Percentiles rank a stretch among this genome's conserved stretches.
phyloP scores from a whole-genome alignment of 2,888 invertebrate species.

The Metellina segmentata region DNA sequence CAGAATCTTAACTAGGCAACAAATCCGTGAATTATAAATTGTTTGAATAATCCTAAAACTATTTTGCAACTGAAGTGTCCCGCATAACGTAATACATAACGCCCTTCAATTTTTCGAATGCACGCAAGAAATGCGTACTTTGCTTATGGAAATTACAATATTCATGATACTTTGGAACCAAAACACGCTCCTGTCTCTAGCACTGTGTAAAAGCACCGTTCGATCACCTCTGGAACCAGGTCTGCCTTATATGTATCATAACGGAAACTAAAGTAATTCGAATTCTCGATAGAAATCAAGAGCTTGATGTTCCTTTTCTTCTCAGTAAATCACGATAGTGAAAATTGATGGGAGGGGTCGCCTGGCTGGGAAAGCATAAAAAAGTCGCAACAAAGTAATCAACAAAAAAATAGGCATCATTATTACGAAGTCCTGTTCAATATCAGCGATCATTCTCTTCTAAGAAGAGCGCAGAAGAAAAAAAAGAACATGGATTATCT shows the following conservation, averaged over 20 bases:
- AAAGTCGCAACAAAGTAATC: conserved; percentile 54
- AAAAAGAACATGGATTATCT: neutral
- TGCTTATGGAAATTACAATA: too few relatives aligned
- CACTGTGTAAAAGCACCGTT: too few relatives aligned
- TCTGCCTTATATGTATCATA: neutral
- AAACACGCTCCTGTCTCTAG: too few relatives aligned
- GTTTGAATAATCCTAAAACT: too few relatives aligned
- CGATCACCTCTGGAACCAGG: too few relatives aligned
- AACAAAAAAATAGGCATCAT: conserved; percentile 46
- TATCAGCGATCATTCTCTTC: conserved; percentile 12
- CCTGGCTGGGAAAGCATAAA: neutral
- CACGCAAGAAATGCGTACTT: too few relatives aligned
- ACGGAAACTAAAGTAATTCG: neutral
- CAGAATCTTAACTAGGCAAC: too few relatives aligned
- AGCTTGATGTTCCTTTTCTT: neutral
- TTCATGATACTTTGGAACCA: too few relatives aligned
- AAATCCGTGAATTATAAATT: too few relatives aligned
- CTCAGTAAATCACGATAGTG: conserved; percentile 24
- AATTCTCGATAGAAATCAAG: conserved; percentile 10
- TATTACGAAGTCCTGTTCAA: conserved; percentile 22
- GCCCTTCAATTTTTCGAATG: too few relatives aligned
- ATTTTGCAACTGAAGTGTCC: too few relatives aligned
- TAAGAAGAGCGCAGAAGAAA: conserved; percentile 25
- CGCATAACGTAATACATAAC: too few relatives aligned
- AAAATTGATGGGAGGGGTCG: conserved; percentile 60